A percentile compares a stretch with the other conserved stretches of the same genome.
Conservation (phyloP, 2,797 vertebrate species). For the Sebastes glaucus region DNA sequence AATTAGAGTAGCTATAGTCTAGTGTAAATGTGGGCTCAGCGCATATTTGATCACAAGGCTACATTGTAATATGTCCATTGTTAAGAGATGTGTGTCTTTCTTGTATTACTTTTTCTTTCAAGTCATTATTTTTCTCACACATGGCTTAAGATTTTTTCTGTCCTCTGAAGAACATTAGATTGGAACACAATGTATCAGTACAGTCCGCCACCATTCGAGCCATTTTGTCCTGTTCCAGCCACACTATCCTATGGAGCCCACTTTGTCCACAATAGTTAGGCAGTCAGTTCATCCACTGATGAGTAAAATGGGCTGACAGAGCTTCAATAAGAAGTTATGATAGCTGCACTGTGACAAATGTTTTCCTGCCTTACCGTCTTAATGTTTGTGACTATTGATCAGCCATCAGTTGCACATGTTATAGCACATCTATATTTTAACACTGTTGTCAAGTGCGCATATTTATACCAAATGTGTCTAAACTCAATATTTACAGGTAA, state of each 20-base stretch:
- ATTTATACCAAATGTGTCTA: background rate
- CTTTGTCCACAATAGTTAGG: constrained; percentile 19
- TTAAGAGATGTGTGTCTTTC: constrained; percentile 5
- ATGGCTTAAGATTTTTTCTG: constrained; percentile 23
- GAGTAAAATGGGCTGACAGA: background rate
- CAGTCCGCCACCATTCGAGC: constrained; percentile 37
- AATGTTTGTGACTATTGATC: background rate
- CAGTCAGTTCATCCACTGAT: background rate
- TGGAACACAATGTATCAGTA: constrained; percentile 67
- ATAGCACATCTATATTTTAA: background rate
- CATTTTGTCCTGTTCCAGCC: constrained; percentile 59
- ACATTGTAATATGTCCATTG: background rate
- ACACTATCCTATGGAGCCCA: background rate
- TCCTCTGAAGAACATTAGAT: constrained; percentile 29
- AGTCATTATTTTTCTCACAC: constrained; percentile 51
- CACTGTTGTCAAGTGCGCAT: too few relatives aligned
- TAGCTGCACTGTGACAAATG: background rate
- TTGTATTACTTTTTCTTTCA: constrained; percentile 1
- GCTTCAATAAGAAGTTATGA: background rate
- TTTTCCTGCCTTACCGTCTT: background rate
- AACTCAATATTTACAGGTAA: background rate
- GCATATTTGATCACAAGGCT: background rate
- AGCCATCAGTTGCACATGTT: background rate
- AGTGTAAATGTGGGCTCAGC: background rate
- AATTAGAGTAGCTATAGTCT: background rate